Conservation (phyloP, 1,140 invertebrate genomes). For the Brachionus koreanus region DNA sequence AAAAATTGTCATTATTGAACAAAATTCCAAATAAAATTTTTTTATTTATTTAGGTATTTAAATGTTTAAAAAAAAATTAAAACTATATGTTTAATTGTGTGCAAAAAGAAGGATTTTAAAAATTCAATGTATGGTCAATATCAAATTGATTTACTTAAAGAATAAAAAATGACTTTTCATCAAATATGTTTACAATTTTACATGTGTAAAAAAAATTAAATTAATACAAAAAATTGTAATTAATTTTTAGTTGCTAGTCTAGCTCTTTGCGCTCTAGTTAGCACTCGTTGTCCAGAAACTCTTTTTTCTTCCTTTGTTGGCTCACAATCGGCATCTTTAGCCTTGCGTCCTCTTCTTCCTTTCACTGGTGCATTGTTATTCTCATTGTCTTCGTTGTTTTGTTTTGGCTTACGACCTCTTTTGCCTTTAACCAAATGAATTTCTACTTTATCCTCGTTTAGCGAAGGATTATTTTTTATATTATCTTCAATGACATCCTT, state of each 20-base stretch:
- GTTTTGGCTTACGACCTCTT: not conserved
- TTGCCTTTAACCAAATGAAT: not conserved
- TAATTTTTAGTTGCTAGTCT: not conserved
- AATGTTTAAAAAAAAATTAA: not conserved
- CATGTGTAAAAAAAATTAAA: not conserved
- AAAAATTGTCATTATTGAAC: too few species aligned
- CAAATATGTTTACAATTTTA: not conserved
- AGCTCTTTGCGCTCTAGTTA: constrained; percentile 16
- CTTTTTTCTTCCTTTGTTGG: not conserved
- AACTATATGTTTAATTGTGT: not conserved
- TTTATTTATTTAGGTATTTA: not conserved
- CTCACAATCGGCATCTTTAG: not conserved
- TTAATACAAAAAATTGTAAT: not conserved
- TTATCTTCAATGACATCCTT: too few species aligned
- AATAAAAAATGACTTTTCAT: not conserved
- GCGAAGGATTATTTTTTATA: too few species aligned
- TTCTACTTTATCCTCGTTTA: too few species aligned
- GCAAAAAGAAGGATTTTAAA: not conserved
- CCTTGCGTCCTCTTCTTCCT: not conserved
- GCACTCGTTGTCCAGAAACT: not conserved
- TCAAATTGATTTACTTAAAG: not conserved
- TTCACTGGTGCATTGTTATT: not conserved
- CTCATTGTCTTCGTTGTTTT: not conserved
- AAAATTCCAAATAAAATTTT: too few species aligned
- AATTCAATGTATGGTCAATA: not conserved